Conservation (phyloP, 2,797 vertebrate genomes). For the Alauda arvensis region DNA sequence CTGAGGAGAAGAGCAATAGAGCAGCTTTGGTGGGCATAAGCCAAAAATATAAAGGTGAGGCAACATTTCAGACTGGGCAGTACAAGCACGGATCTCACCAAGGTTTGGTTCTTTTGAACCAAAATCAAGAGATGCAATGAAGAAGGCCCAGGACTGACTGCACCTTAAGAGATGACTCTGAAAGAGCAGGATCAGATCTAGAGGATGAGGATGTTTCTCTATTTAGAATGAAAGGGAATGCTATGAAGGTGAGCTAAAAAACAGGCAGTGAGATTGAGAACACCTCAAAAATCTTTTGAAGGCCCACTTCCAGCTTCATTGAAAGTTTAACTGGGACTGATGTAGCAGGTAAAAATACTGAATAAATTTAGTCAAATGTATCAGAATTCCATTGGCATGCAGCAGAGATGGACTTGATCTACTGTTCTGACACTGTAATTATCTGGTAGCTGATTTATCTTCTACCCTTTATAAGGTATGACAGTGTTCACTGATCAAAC, state of each 20-base stretch:
- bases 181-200: background rate
- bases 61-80: background rate
- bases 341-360: background rate
- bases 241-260: background rate
- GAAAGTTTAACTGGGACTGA: background rate
- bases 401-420: background rate
- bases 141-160: background rate
- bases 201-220: background rate
- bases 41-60: background rate
- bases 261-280: background rate
- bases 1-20: background rate
- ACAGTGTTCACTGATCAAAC: background rate
- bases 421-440: constrained; percentile 2
- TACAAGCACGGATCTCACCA: background rate
- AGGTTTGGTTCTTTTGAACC: background rate
- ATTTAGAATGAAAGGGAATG: constrained; percentile 13
- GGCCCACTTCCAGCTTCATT: background rate
- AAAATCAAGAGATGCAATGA: background rate
- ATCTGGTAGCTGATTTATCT: constrained; percentile 2
- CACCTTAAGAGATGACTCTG: background rate
- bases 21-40: background rate
- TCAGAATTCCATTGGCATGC: background rate
- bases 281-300: background rate
- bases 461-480: background rate
- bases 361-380: background rate